A percentile compares a stretch with the other conserved stretches of the same genome.
Conservation (phyloP, 2,113 vertebrate genomes). For the Aramus guarauna region DNA sequence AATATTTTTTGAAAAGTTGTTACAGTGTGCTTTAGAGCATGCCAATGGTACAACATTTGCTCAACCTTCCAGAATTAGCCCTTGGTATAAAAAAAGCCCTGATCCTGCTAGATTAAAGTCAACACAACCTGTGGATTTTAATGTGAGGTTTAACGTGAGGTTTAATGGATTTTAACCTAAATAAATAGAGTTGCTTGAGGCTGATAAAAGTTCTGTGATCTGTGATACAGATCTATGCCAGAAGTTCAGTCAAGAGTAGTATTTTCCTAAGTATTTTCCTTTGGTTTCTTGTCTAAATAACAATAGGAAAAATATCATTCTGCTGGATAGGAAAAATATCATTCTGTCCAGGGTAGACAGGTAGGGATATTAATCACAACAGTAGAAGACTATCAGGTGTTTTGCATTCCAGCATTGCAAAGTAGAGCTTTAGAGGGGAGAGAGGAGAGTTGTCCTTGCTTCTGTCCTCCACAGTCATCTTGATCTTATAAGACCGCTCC, state of each 20-base stretch:
- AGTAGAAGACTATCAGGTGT: background rate
- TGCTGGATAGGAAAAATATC: background rate
- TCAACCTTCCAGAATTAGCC: background rate
- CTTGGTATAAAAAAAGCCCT: background rate
- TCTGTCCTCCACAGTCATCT: background rate
- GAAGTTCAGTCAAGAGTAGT: background rate
- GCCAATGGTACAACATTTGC: background rate
- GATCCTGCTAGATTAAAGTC: background rate
- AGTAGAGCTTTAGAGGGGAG: background rate
- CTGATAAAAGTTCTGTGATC: background rate
- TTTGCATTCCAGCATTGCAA: background rate
- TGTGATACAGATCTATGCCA: background rate
- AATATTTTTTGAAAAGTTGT: background rate
- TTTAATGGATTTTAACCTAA: constrained; percentile 17
- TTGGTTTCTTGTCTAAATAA: background rate
- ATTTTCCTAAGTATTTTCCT: background rate
- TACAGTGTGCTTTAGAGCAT: background rate
- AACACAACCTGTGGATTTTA: background rate
- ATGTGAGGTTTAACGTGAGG: background rate
- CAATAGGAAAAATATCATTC: background rate
- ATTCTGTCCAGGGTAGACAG: background rate
- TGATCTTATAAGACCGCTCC: background rate
- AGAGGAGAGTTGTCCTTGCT: background rate
- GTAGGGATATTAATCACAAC: background rate
- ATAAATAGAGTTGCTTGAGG: background rate